Base-by-base conservation (phyloP, 2,888 invertebrate genomes). In the Drosophila bunnanda region DNA sequence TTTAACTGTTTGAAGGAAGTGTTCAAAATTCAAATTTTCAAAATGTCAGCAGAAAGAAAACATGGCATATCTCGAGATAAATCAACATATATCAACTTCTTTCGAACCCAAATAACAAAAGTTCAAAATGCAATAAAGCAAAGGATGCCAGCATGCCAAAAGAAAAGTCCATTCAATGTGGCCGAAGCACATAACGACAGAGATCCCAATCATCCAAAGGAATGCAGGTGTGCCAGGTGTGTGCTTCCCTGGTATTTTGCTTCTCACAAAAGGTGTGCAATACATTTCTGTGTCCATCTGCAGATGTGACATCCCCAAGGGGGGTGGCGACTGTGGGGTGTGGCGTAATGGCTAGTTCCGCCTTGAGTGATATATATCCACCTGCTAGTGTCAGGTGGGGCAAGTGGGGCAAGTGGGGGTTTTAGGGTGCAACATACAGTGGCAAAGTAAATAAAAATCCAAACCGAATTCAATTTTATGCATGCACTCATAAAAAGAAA, bases 381-480 rank as follows among this genome's bases (percentile, higher is more conserved):
- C 79, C 75, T 88, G 80, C 46, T 56, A 57, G 71, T 67, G 82
- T 69, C 79, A 84, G 70, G 28, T 60, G 48, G 32, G 32, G 30
- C 15, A n/a, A 13, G 13, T 25, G 22, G 10, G 34, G n/a, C n/a
- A n/a, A n/a, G n/a, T 22, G n/a, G 32, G 13, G n/a, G 6, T 22
- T 2, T 41, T 12, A 4, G n/a, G 30, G 22, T 50, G 34, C 65
- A 48, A 30, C 54, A 55, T 39, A 55, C 50, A 61, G 48, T 43
- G 68, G 55, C 76, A 82, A 85, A 67, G 82, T 85, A 82, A 82
- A 88, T 88, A 88, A 76, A 72, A 82, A 82, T 69, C 53, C 74
- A 71, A 83, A 58, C 72, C 52, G 71, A 85, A 88, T 88, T 82
- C 68, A 77, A 76, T 85, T 73, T 82, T 65, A 38, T 46, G 38